Evolutionary conservation across 2,888 invertebrate genomes (phyloP).

Genomic region (Pyralis farinalis): DNA sequence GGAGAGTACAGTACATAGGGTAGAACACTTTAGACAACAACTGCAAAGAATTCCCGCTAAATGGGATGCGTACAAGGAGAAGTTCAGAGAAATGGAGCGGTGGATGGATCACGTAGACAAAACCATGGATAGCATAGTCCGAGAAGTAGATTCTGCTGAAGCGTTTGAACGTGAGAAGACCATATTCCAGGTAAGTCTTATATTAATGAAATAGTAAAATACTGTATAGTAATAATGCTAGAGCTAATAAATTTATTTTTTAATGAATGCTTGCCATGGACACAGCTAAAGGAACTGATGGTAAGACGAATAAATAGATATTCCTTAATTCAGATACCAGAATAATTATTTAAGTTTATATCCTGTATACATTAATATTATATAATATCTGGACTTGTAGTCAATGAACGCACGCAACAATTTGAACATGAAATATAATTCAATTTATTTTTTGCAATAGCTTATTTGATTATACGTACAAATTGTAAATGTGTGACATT

Average conservation of each 20-base stretch:
- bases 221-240: background rate
- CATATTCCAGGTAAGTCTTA: slow-evolving; percentile 89
- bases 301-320: slow-evolving; percentile 34
- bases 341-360: too few relatives aligned
- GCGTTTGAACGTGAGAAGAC: slow-evolving; percentile 95
- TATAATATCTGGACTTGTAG: too few relatives aligned
- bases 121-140: slow-evolving; percentile 90
- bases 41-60: slow-evolving; percentile 92
- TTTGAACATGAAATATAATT: too few relatives aligned
- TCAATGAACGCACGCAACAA: too few relatives aligned
- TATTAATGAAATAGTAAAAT: background rate
- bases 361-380: too few relatives aligned
- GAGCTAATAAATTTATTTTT: slow-evolving; percentile 12
- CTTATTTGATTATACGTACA: too few relatives aligned
- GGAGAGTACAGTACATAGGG: slow-evolving; percentile 85
- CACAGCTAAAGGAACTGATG: slow-evolving; percentile 72
- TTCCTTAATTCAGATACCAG: too few relatives aligned
- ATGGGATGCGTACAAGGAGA: slow-evolving; percentile 92
- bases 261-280: slow-evolving; percentile 43
- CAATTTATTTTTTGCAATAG: too few relatives aligned
- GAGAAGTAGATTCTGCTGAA: slow-evolving; percentile 91
- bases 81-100: slow-evolving; percentile 89
- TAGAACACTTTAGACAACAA: slow-evolving; percentile 84
- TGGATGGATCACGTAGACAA: slow-evolving; percentile 96
- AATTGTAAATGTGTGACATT: background rate